These are phyloP conservation scores for Stichopus chloronotus DNA, from an alignment of 35 echinoderm and acorn worm species.

Conservation along the genomic window DNA sequence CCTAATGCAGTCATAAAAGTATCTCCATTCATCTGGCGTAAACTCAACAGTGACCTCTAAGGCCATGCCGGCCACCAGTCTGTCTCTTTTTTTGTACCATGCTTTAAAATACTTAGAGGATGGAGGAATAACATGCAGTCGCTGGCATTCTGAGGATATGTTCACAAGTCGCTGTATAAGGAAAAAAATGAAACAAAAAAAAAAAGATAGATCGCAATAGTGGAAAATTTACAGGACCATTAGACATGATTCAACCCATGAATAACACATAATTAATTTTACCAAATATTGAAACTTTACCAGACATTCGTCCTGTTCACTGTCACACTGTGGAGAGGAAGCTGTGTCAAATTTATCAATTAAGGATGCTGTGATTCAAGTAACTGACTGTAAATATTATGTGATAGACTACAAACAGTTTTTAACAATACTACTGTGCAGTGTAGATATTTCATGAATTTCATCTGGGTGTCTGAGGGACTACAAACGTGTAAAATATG, in stretches of 20 bases:
- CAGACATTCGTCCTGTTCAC: not conserved
- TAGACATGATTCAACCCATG: not conserved
- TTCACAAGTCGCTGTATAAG: slow-evolving; percentile 76
- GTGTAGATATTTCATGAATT: no score
- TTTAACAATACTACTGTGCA: no score
- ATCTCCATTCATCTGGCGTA: slow-evolving; percentile 94
- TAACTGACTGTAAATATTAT: no score
- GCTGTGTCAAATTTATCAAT: no score
- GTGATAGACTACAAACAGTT: no score
- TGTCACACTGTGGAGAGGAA: not conserved
- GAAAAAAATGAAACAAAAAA: not conserved
- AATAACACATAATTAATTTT: not conserved
- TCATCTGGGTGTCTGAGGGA: no score
- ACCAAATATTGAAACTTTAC: not conserved
- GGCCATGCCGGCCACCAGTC: slow-evolving; percentile 87
- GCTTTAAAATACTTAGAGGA: slow-evolving; percentile 85
- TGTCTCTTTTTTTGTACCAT: slow-evolving; percentile 91
- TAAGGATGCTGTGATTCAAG: no score
- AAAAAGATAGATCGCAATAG: not conserved
- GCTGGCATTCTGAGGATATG: slow-evolving; percentile 89
- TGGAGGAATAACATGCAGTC: slow-evolving; percentile 96
- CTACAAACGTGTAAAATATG: no score
- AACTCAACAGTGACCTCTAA: slow-evolving; percentile 91
- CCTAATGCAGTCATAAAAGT: slow-evolving; percentile 98
- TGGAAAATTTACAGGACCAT: not conserved